Percentiles rank a stretch among this genome's conserved stretches.
Evolutionary conservation across 2,888 invertebrate species (phyloP).

Genomic region (Acronicta aceris): DNA sequence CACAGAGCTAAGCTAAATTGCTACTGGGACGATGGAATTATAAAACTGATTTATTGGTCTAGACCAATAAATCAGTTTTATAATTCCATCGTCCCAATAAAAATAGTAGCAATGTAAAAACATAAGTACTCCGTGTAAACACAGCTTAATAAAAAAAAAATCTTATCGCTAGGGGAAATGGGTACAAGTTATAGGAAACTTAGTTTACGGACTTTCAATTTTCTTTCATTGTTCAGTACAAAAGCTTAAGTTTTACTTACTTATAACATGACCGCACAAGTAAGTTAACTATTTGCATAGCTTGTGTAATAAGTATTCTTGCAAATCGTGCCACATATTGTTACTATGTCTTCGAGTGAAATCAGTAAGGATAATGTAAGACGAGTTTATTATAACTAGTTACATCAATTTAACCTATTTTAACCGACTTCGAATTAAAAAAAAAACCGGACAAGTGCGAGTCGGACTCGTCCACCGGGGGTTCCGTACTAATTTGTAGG

Average conservation of each 20-base stretch:
- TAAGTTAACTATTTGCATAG: conserved; percentile 26
- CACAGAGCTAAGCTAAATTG: too few species aligned
- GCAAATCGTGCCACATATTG: conserved; percentile 25
- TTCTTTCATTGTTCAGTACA: conserved; percentile 41
- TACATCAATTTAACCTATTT: neutral
- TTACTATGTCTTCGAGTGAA: conserved; percentile 21
- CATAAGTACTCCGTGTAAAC: conserved; percentile 10
- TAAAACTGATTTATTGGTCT: too few species aligned
- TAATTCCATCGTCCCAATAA: too few species aligned
- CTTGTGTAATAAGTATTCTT: conserved; percentile 28
- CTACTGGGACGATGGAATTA: too few species aligned
- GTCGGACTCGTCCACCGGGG: too few species aligned
- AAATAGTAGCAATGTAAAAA: too few species aligned
- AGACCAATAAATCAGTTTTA: too few species aligned
- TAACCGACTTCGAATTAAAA: too few species aligned
- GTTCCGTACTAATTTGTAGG: too few species aligned
- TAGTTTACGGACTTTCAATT: conserved; percentile 55
- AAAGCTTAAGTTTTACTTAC: conserved; percentile 36
- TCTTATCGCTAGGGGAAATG: conserved; percentile 54
- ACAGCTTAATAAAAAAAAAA: conserved; percentile 41
- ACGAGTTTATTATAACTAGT: neutral
- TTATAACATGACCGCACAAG: conserved; percentile 21
- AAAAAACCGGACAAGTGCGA: too few species aligned
- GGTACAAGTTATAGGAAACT: conserved; percentile 37
- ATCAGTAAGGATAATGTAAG: conserved; percentile 1